Percentiles rank a stretch among this genome's conserved stretches.
These are phyloP conservation scores for Lordiphosa fenestrarum DNA, from an alignment of 2,888 invertebrate species.

Conservation along the genomic window DNA sequence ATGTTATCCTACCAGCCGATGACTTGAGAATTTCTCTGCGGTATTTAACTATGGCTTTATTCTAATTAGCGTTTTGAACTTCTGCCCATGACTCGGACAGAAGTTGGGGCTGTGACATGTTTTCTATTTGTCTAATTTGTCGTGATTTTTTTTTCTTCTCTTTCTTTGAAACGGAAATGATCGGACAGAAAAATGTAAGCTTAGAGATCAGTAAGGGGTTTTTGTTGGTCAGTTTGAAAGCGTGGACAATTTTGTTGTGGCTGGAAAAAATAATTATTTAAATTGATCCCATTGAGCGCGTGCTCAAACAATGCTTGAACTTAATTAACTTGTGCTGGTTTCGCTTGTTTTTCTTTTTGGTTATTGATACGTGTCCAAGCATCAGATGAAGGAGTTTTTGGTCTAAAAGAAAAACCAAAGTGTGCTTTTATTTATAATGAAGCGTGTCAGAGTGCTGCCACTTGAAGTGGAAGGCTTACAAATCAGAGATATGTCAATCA, in stretches of 20 bases:
- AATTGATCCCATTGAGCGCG: constrained; percentile 57
- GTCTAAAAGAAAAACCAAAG: neutral
- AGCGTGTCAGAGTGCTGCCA: constrained; percentile 4
- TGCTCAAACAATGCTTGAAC: constrained; percentile 62
- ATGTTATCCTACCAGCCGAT: constrained; percentile 22
- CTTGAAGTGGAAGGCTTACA: neutral
- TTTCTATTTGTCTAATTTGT: constrained; percentile 73
- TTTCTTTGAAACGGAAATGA: constrained; percentile 64
- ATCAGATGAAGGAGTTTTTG: constrained; percentile 23
- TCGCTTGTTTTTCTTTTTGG: constrained; percentile 23
- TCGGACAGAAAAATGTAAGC: constrained; percentile 43
- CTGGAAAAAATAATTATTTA: constrained; percentile 50
- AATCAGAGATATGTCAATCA: neutral
- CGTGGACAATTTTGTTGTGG: constrained; percentile 40
- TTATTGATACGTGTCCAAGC: constrained; percentile 32
- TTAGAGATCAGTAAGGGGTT: constrained; percentile 20
- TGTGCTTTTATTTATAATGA: neutral
- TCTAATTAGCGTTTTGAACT: constrained; percentile 74
- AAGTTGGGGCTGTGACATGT: constrained; percentile 57
- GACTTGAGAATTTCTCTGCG: constrained; percentile 45
- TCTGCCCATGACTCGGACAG: constrained; percentile 43
- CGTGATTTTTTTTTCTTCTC: constrained; percentile 26
- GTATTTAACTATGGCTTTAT: constrained; percentile 47
- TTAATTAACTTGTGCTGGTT: constrained; percentile 29
- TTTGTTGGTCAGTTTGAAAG: constrained; percentile 29